Evolutionary conservation across 1,140 invertebrate species (phyloP), one percentile per base, ranked within the genome.

Genomic region (Caenorhabditis latens): DNA sequence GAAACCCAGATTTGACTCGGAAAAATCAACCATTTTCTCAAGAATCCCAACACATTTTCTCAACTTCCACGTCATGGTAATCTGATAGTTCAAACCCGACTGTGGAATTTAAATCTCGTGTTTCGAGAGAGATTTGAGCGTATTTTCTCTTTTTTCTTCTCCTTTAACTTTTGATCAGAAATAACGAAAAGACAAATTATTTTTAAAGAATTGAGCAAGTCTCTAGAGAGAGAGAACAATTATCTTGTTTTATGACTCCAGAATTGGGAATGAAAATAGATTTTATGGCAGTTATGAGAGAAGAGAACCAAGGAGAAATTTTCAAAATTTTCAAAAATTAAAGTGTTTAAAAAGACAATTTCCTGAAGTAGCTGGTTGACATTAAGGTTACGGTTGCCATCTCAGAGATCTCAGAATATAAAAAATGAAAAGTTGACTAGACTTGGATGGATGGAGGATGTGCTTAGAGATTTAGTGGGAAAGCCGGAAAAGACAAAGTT

Each of bases 31-130:
- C 0, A 21, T 32, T 63, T 63, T 63, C 32, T 14, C 32, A 21
- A 32, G 9, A 32, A 24, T 32, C n/a, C 61, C 61, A 63, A 32
- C 24, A 63, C 61, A 63, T 32, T 32, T 63, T 63, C 24, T 63
- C 61, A 32, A 63, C 32, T 63, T 32, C 61, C 61, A 63, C 61
- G 61, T 63, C 61, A 63, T 32, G 24, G 55, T 19, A 63, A 63
- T 40, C n/a, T 32, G 61, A 63, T 63, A 63, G 21, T 63, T 24
- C 24, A 32, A 58, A 21, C 16, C 32, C 61, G 5, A 16, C 32
- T 24, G 24, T 40, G 19, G 46, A 71, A 16, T 71, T 42, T 40
- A 71, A 71, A 71, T 71, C 40, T 46, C 65, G 65, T 71, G 46
- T 71, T 71, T 71, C 65, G 65, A 43, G 24, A 63, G 40, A 43